These are phyloP conservation scores for Sphaeramia orbicularis DNA, from an alignment of 2,797 vertebrate genomes.

Conservation along the genomic window DNA sequence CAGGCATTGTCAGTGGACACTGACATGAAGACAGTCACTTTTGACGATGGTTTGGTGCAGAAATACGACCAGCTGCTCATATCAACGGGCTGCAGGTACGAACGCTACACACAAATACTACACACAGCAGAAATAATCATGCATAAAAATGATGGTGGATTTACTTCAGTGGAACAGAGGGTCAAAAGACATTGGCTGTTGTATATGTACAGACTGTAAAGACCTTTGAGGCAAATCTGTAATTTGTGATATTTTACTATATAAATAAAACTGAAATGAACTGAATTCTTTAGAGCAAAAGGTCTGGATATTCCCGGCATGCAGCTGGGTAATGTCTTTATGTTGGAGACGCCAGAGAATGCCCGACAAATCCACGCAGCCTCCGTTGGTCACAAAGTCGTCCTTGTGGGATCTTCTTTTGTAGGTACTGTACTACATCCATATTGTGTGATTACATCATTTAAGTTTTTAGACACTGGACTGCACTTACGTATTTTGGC, in stretches of 20 bases:
- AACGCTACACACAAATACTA: background rate
- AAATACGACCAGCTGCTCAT: constrained; percentile 87
- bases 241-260: too few relatives aligned
- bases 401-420: constrained; percentile 87
- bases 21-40: constrained; percentile 80
- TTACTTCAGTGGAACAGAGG: too few relatives aligned
- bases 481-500: too few relatives aligned
- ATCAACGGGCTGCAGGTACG: constrained; percentile 89
- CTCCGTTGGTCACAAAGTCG: constrained; percentile 78
- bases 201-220: constrained; percentile 18
- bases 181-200: too few relatives aligned
- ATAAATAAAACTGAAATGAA: too few relatives aligned
- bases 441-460: too few relatives aligned
- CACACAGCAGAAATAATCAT: too few relatives aligned
- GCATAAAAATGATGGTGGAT: too few relatives aligned
- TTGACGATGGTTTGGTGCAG: constrained; percentile 84
- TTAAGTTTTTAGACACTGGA: too few relatives aligned
- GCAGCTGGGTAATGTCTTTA: constrained; percentile 81
- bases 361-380: constrained; percentile 82
- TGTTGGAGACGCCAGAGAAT: constrained; percentile 86
- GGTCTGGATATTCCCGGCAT: constrained; percentile 82
- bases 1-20: constrained; percentile 86
- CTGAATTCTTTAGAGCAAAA: constrained; percentile 77
- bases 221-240: too few relatives aligned
- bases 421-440: constrained; percentile 80